These are phyloP conservation scores for Phoebastria nigripes DNA, from an alignment of 2,797 vertebrate species.

Conservation along the genomic window DNA sequence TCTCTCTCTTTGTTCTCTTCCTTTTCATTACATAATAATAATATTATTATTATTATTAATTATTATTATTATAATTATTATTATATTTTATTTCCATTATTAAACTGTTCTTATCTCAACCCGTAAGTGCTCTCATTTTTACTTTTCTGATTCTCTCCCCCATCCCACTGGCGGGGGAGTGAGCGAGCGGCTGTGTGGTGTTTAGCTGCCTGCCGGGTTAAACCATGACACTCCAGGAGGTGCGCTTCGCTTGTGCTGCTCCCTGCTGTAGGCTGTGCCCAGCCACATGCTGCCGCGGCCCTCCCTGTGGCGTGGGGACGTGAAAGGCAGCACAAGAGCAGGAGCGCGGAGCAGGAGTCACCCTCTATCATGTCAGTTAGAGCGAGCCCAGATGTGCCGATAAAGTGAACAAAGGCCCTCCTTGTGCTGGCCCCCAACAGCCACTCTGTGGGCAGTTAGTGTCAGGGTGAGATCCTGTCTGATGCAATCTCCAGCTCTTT, in stretches of 20 bases:
- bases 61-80: too few relatives aligned
- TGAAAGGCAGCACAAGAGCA: background rate
- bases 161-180: too few relatives aligned
- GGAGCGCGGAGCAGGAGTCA: background rate
- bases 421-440: background rate
- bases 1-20: too few relatives aligned
- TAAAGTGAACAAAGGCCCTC: background rate
- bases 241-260: accelerated
- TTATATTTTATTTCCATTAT: too few relatives aligned
- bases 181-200: too few relatives aligned
- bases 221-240: too few relatives aligned
- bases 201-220: too few relatives aligned
- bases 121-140: too few relatives aligned
- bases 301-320: accelerated
- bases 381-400: background rate
- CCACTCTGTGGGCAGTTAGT: background rate
- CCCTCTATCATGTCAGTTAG: background rate
- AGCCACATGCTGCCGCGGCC: accelerated
- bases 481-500: background rate
- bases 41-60: too few relatives aligned
- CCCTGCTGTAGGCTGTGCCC: accelerated
- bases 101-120: too few relatives aligned
- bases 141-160: too few relatives aligned
- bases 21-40: too few relatives aligned
- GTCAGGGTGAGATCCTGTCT: background rate